Base-by-base conservation (phyloP, 2,797 vertebrate species). In the Siniperca undulata region DNA sequence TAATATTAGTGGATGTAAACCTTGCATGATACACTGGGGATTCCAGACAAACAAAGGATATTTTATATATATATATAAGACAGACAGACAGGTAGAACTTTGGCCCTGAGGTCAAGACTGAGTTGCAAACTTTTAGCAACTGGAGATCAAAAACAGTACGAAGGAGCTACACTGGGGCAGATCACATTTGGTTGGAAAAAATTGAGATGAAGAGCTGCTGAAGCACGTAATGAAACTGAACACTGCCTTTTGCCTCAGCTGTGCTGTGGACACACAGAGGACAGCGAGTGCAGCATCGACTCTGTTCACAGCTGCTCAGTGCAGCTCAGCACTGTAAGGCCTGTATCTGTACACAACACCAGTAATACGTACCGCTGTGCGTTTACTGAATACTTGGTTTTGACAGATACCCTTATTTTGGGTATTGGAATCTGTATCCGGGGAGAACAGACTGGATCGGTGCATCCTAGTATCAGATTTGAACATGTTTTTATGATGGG, bases 251-350 rank as follows among this genome's bases (percentile, higher is more conserved):
- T 34, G 36, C 24, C 70, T 69, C 65, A 75, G 79, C 72, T 70
- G 71, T n/a, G 58, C 65, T 8, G 22, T 22, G 38, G 34, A 61
- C 38, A 7, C 53, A 20, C 2, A 8, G 55, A 56, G 44, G 46
- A 56, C 24, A 4, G 52, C 1, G 56, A 64, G 30, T 0, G 53
- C 68, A 40, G 55, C 64, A 14, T 24, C 13, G 7, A 27, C 74
- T 77, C 68, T 27, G 53, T n/a, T 22, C 61, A 14, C 40, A 65
- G 71, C 44, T 65, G 71, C 70, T 67, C 62, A 36, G 20, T 38
- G 48, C 48, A 22, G 73, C n/a, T 75, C 59, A 2, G 24, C 24
- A 0, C 50, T 5, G 22, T 2, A 17, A 24, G 48, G 40, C 27
- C 20, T 20, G 19, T 16, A 24, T 62, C 24, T 24, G 74, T 10